These are phyloP conservation scores for Aspidiotus destructor DNA, from an alignment of 2,888 invertebrate species.

Conservation along the genomic window DNA sequence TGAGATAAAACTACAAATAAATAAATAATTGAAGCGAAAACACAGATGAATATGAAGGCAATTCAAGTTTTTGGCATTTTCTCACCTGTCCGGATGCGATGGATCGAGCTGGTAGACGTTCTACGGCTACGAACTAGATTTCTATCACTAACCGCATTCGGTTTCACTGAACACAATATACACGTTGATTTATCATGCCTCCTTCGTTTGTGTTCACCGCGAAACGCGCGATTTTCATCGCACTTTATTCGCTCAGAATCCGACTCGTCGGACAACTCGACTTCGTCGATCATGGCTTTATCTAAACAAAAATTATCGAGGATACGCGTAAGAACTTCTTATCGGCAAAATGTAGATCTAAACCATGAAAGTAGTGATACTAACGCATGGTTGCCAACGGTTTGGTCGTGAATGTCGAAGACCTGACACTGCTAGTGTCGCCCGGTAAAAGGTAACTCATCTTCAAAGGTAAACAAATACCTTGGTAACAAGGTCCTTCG, in stretches of 20 bases:
- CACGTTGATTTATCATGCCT: slow-evolving; percentile 36
- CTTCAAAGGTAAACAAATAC: slow-evolving; percentile 56
- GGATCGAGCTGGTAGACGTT: slow-evolving; percentile 39
- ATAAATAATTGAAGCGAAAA: too few species aligned
- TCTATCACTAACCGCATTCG: slow-evolving; percentile 20
- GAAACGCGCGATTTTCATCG: slow-evolving; percentile 12
- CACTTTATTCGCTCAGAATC: slow-evolving; percentile 34
- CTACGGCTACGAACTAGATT: slow-evolving; percentile 37
- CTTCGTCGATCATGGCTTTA: slow-evolving; percentile 14
- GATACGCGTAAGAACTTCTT: neutral
- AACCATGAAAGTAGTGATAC: neutral
- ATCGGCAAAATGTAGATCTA: neutral
- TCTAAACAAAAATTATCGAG: slow-evolving; percentile 5
- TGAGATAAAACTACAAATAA: too few species aligned
- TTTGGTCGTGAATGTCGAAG: slow-evolving; percentile 1
- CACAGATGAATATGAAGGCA: too few species aligned
- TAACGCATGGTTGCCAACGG: slow-evolving; percentile 3
- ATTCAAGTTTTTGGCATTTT: neutral
- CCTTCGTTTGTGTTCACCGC: slow-evolving; percentile 30
- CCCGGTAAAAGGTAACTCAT: slow-evolving; percentile 34
- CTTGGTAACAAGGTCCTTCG: slow-evolving; percentile 55
- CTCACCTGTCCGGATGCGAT: slow-evolving; percentile 39
- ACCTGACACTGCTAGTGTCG: neutral
- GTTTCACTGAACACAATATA: slow-evolving; percentile 36
- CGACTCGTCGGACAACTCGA: slow-evolving; percentile 35